A percentile compares a stretch with the other conserved stretches of the same genome.
Conservation (phyloP, 2,113 vertebrate genomes). For the Conger conger region DNA sequence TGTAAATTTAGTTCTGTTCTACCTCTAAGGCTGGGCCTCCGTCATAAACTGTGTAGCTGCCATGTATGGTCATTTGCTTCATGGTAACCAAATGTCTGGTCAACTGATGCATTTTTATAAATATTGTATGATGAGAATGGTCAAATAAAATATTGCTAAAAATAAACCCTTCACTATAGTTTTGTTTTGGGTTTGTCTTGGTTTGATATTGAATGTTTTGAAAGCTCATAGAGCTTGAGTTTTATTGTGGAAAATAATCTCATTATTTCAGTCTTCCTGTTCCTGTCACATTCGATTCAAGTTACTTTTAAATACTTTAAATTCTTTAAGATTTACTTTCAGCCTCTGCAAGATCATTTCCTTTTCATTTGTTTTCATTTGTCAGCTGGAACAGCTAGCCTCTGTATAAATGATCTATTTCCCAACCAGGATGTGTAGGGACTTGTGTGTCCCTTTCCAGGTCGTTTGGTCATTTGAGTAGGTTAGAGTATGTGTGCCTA, state of each 20-base stretch:
- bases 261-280: too few relatives aligned
- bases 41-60: background rate
- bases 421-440: too few relatives aligned
- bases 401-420: background rate
- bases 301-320: background rate
- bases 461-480: background rate
- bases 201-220: background rate
- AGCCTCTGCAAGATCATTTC: background rate
- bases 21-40: background rate
- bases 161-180: background rate
- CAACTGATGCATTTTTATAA: background rate
- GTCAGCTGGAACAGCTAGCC: background rate
- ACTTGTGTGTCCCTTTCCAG: background rate
- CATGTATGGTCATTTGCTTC: background rate
- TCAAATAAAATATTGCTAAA: constrained; percentile 45
- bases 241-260: background rate
- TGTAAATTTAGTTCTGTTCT: background rate
- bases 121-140: constrained; percentile 22
- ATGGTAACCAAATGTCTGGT: background rate
- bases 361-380: background rate
- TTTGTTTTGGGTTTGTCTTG: background rate
- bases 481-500: background rate
- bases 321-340: background rate
- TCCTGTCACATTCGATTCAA: background rate
- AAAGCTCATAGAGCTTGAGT: background rate